Conservation (phyloP, 2,797 vertebrate species). For the Tokudaia muenninki region DNA sequence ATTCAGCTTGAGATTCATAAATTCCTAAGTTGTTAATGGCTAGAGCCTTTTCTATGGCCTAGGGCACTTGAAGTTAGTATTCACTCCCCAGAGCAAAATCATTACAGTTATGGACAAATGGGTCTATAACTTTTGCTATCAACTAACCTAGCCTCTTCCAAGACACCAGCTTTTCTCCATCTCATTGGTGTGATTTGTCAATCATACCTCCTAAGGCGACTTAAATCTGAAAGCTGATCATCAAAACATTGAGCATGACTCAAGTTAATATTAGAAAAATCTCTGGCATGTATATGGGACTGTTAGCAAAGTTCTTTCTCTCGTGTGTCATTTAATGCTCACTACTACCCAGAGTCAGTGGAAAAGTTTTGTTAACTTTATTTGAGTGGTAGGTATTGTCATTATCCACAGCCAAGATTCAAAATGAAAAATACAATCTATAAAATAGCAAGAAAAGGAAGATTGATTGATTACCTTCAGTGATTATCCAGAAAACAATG, state of each 20-base stretch:
- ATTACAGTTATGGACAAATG: slow-evolving; percentile 40
- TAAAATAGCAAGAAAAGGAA: slow-evolving; percentile 34
- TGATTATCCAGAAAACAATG: slow-evolving; percentile 16
- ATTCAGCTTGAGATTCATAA: neutral
- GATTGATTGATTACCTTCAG: neutral
- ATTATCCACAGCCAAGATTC: neutral
- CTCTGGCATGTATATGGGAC: neutral
- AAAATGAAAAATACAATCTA: neutral
- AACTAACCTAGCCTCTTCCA: neutral
- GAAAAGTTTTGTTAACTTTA: neutral
- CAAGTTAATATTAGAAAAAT: neutral
- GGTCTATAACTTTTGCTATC: neutral
- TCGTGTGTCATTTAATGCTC: neutral
- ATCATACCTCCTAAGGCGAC: neutral
- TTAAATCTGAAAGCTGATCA: neutral
- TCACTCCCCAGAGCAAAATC: neutral
- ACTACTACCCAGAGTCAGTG: neutral
- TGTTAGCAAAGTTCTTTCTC: slow-evolving; percentile 55
- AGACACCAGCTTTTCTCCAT: neutral
- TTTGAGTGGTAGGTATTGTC: neutral
- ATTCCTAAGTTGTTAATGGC: neutral
- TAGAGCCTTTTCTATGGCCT: neutral
- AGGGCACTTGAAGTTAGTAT: neutral
- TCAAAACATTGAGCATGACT: slow-evolving; percentile 6
- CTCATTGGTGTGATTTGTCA: neutral